Conservation (phyloP, 2,797 vertebrate species). For the Mus caroli region DNA sequence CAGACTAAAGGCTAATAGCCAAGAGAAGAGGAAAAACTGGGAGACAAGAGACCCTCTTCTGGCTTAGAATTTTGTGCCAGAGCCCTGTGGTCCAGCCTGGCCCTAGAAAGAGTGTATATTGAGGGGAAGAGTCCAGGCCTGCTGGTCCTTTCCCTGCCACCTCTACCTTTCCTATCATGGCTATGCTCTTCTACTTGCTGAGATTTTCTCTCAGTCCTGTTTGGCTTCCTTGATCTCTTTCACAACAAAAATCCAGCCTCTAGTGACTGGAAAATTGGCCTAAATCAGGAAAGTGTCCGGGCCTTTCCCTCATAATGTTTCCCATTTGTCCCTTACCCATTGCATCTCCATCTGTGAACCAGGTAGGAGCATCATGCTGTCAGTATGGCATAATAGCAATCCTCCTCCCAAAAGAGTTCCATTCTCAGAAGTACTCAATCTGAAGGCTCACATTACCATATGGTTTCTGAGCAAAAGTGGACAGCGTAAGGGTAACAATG, state of each 20-base stretch:
- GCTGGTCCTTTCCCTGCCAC: conserved; percentile 61
- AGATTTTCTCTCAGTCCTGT: conserved; percentile 40
- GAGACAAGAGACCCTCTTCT: conserved; percentile 61
- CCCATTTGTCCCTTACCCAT: not conserved
- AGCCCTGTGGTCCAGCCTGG: conserved; percentile 1
- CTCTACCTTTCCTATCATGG: conserved; percentile 52
- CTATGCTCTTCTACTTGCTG: conserved; percentile 41
- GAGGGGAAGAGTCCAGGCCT: conserved; percentile 67
- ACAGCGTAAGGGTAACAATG: not conserved
- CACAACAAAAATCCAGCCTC: conserved; percentile 28
- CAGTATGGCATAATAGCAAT: conserved; percentile 8
- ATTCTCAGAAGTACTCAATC: not conserved
- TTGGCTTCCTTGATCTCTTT: conserved; percentile 53
- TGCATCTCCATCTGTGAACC: conserved; percentile 22
- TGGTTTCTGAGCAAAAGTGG: not conserved
- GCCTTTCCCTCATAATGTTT: not conserved
- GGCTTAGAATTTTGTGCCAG: conserved; percentile 44
- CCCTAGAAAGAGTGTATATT: conserved; percentile 29
- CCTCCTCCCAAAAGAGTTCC: not conserved
- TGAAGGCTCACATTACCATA: conserved; percentile 22
- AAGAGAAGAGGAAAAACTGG: conserved; percentile 61
- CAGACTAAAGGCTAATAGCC: conserved; percentile 47
- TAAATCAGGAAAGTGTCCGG: not conserved
- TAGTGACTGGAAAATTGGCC: not conserved
- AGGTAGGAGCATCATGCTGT: not conserved